phyloP scores from a whole-genome alignment of 2,797 vertebrate species.

The Esox lucius region DNA sequence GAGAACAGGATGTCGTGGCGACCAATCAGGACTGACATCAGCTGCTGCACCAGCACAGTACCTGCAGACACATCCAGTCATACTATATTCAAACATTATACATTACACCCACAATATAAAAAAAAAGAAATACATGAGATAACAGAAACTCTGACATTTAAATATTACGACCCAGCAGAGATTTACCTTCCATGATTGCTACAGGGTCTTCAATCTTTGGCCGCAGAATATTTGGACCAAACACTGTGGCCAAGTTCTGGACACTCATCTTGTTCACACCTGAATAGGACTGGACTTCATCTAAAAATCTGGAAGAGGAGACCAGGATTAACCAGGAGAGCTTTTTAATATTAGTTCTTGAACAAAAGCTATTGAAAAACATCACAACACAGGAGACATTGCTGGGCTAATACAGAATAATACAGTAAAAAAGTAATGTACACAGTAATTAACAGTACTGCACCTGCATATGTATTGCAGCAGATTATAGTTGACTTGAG shows the following conservation, averaged over 20 bases:
- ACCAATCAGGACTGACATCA: slow-evolving; percentile 95
- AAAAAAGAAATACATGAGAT: too few relatives aligned
- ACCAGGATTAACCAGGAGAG: background rate
- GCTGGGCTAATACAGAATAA: background rate
- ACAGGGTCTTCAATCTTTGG: slow-evolving; percentile 95
- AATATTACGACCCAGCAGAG: background rate
- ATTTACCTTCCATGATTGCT: slow-evolving; percentile 94
- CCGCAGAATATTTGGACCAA: slow-evolving; percentile 94
- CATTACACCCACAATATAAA: too few relatives aligned
- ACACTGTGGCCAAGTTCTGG: slow-evolving; percentile 96
- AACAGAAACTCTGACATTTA: too few relatives aligned
- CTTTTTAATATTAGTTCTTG: background rate
- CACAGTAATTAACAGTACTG: slow-evolving; percentile 22
- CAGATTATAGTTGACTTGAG: slow-evolving; percentile 93
- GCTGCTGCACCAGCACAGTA: slow-evolving; percentile 93
- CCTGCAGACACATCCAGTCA: slow-evolving; percentile 69
- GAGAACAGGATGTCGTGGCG: slow-evolving; percentile 89
- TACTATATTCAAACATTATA: too few relatives aligned
- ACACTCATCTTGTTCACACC: slow-evolving; percentile 98
- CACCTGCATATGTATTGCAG: slow-evolving; percentile 99
- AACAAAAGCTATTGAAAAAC: background rate
- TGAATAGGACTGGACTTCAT: slow-evolving; percentile 97
- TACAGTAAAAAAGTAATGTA: background rate
- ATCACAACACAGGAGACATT: background rate
- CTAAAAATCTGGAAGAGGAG: slow-evolving; percentile 83